Percentiles rank a stretch among this genome's conserved stretches.
Evolutionary conservation across 1,140 invertebrate genomes (phyloP).

Genomic region (Maconellicoccus hirsutus): DNA sequence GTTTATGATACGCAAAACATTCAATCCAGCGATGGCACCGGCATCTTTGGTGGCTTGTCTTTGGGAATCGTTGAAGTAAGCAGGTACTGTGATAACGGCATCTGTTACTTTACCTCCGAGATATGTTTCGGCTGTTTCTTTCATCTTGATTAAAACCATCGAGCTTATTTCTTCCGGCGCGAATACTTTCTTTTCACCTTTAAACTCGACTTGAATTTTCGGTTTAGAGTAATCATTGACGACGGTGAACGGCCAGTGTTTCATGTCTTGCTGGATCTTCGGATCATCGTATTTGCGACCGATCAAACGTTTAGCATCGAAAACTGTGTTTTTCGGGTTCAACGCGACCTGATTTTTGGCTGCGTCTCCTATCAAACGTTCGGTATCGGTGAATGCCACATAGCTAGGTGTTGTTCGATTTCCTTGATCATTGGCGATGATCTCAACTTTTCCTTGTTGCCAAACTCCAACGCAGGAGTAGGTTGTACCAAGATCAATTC

Average conservation of each 20-base stretch:
- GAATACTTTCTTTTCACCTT: slow-evolving; percentile 59
- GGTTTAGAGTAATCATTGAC: slow-evolving; percentile 46
- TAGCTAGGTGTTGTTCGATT: slow-evolving; percentile 85
- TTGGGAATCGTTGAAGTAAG: slow-evolving; percentile 59
- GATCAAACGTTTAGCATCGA: slow-evolving; percentile 61
- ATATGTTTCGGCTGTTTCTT: slow-evolving; percentile 49
- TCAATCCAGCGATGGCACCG: slow-evolving; percentile 59
- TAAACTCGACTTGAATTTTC: slow-evolving; percentile 55
- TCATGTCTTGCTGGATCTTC: slow-evolving; percentile 53
- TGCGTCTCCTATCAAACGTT: slow-evolving; percentile 57
- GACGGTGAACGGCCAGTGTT: slow-evolving; percentile 56
- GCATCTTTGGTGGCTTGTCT: slow-evolving; percentile 62
- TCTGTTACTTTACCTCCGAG: slow-evolving; percentile 44
- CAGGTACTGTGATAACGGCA: slow-evolving; percentile 58
- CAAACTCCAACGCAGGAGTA: slow-evolving; percentile 73
- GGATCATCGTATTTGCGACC: slow-evolving; percentile 49
- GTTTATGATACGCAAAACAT: slow-evolving; percentile 74
- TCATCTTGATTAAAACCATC: slow-evolving; percentile 74
- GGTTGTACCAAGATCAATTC: slow-evolving; percentile 66
- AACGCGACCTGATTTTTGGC: slow-evolving; percentile 50
- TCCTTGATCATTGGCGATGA: slow-evolving; percentile 89
- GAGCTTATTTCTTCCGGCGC: slow-evolving; percentile 67
- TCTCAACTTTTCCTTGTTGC: slow-evolving; percentile 79
- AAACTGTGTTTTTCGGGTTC: slow-evolving; percentile 76
- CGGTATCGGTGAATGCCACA: slow-evolving; percentile 74